Percentiles rank a stretch among this genome's conserved stretches.
These are phyloP conservation scores for Epistrophe eligans DNA, from an alignment of 2,888 invertebrate genomes.

Conservation along the genomic window DNA sequence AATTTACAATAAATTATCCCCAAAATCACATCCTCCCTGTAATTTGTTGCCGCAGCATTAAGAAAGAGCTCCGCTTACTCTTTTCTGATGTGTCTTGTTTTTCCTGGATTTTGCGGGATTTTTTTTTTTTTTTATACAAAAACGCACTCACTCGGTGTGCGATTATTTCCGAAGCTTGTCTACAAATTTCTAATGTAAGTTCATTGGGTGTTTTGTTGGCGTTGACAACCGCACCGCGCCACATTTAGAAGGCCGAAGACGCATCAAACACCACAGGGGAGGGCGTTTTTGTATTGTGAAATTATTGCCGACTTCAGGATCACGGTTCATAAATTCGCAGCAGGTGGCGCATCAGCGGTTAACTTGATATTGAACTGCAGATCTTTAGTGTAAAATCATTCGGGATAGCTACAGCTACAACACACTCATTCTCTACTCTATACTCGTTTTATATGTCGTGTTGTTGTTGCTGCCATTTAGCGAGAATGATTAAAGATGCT, in stretches of 20 bases:
- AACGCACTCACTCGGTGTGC: conserved; percentile 55
- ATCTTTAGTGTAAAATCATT: conserved; percentile 27
- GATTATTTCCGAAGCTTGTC: conserved; percentile 75
- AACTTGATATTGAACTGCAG: conserved; percentile 31
- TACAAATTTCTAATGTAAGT: conserved; percentile 74
- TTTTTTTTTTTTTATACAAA: conserved; percentile 40
- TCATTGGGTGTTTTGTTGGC: conserved; percentile 74
- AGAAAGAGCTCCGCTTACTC: background rate
- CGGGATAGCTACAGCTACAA: background rate
- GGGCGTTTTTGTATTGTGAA: conserved; percentile 58
- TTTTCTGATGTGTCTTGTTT: conserved; percentile 13
- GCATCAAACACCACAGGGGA: conserved; percentile 61
- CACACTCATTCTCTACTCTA: background rate
- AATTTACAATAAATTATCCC: conserved; percentile 76
- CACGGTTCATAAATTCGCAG: conserved; percentile 75
- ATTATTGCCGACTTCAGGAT: conserved; percentile 74
- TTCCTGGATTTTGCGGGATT: conserved; percentile 46
- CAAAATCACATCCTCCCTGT: conserved; percentile 75
- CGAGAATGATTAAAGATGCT: conserved; percentile 32
- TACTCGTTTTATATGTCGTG: conserved; percentile 7
- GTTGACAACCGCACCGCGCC: conserved; percentile 66
- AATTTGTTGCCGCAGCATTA: conserved; percentile 69
- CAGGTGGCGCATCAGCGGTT: conserved; percentile 63
- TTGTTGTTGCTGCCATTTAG: conserved; percentile 35
- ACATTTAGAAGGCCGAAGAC: conserved; percentile 50